These are phyloP conservation scores for Drosophila rubida DNA, from an alignment of 2,888 invertebrate genomes.

Conservation along the genomic window DNA sequence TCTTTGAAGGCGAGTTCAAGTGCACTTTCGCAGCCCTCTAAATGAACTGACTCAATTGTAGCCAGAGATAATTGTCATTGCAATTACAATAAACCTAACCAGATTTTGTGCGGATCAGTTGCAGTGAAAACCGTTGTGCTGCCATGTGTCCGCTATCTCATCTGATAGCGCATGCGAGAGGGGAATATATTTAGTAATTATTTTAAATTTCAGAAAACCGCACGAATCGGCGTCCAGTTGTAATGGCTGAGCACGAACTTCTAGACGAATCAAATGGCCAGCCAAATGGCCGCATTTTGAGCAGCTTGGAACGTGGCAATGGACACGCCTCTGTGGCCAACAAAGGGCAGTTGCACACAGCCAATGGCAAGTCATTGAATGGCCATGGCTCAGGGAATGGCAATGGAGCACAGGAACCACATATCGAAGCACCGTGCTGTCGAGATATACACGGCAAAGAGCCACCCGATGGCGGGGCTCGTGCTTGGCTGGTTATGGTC, in stretches of 20 bases:
- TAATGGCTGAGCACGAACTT: constrained; percentile 81
- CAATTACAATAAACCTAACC: constrained; percentile 30
- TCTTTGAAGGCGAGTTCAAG: neutral
- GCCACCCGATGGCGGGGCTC: constrained; percentile 91
- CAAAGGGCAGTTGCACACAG: constrained; percentile 37
- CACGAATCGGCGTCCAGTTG: constrained; percentile 22
- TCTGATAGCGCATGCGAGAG: neutral
- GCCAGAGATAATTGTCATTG: constrained; percentile 26
- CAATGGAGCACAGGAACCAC: constrained; percentile 53
- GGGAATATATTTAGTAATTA: constrained; percentile 28
- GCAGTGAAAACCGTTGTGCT: constrained; percentile 9
- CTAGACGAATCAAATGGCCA: constrained; percentile 65
- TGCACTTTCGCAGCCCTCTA: constrained; percentile 1
- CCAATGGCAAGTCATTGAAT: constrained; percentile 54
- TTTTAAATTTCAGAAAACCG: constrained; percentile 50
- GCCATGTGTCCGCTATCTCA: constrained; percentile 9
- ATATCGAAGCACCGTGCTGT: constrained; percentile 81
- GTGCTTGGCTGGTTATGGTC: constrained; percentile 93
- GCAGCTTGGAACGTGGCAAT: constrained; percentile 49
- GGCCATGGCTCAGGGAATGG: neutral
- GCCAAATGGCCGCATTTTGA: constrained; percentile 73
- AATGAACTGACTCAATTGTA: constrained; percentile 16
- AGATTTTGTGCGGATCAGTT: constrained; percentile 4
- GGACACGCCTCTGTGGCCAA: constrained; percentile 39
- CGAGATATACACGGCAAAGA: constrained; percentile 82